These are phyloP conservation scores for Acanthosepion pharaonis DNA, from an alignment of 2,888 invertebrate genomes.

Conservation along the genomic window DNA sequence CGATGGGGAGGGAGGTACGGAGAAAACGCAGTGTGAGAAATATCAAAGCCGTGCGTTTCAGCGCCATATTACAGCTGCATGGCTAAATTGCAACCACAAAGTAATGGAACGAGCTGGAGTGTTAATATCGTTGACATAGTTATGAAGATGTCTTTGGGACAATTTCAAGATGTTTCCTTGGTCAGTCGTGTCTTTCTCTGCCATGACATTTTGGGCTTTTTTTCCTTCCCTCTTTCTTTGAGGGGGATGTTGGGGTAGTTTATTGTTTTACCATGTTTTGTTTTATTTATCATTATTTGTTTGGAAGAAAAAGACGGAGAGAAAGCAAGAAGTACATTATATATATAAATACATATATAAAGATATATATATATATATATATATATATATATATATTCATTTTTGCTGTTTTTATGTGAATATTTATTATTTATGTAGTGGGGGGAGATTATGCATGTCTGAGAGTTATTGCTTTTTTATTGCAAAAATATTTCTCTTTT, in stretches of 20 bases:
- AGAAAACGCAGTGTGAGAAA: background rate
- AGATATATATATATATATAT: too few relatives aligned
- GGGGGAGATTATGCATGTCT: too few relatives aligned
- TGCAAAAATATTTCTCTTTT: too few relatives aligned
- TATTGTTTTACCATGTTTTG: background rate
- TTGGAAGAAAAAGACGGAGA: too few relatives aligned
- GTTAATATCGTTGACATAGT: conserved; percentile 2
- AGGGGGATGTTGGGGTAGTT: background rate
- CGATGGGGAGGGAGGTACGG: background rate
- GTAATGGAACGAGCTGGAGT: background rate
- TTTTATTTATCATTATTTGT: background rate
- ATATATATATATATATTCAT: too few relatives aligned
- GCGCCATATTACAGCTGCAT: background rate
- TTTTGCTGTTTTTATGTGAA: too few relatives aligned
- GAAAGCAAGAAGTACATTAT: too few relatives aligned
- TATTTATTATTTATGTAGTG: too few relatives aligned
- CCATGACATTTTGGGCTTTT: background rate
- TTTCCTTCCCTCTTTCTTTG: background rate
- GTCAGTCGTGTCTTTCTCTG: background rate
- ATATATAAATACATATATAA: too few relatives aligned
- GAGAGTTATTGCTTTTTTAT: too few relatives aligned
- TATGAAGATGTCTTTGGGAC: background rate
- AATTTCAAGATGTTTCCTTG: background rate
- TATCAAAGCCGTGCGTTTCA: background rate
- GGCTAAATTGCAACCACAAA: background rate